These are phyloP conservation scores for Procambarus clarkii DNA, from an alignment of 1,140 invertebrate species.

Conservation along the genomic window DNA sequence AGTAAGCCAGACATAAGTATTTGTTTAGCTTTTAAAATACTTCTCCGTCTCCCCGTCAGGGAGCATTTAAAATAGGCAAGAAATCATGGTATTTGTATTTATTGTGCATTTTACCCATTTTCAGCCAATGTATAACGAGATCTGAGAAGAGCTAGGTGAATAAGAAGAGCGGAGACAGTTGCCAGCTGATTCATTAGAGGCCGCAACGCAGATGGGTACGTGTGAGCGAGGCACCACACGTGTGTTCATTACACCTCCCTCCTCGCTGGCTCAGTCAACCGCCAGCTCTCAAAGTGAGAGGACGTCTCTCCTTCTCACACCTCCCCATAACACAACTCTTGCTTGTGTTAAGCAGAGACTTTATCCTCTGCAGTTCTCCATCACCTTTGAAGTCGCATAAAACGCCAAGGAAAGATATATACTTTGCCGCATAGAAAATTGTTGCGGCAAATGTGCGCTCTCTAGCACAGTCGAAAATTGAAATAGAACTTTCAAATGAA, in stretches of 20 bases:
- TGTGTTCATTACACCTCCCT: not conserved
- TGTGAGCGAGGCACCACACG: not conserved
- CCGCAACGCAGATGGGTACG: not conserved
- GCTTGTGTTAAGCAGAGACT: not conserved
- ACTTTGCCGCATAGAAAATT: not conserved
- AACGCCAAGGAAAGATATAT: not conserved
- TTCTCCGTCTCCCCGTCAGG: not conserved
- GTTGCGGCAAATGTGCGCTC: not conserved
- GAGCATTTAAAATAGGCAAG: not conserved
- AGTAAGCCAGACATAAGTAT: not conserved
- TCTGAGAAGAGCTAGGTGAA: not conserved
- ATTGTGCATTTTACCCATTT: not conserved
- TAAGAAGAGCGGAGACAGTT: not conserved
- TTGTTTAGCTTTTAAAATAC: not conserved
- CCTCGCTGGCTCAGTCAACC: not conserved
- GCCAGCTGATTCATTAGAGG: not conserved
- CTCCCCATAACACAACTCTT: not conserved
- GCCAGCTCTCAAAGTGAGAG: not conserved
- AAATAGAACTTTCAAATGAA: not conserved
- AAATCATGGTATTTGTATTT: no score
- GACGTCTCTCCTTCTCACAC: not conserved
- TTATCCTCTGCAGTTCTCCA: no score
- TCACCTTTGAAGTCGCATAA: no score
- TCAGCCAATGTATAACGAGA: not conserved
- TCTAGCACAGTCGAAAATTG: not conserved